phyloP scores from a whole-genome alignment of 2,797 vertebrate species.

The Corythornis leucogaster region DNA sequence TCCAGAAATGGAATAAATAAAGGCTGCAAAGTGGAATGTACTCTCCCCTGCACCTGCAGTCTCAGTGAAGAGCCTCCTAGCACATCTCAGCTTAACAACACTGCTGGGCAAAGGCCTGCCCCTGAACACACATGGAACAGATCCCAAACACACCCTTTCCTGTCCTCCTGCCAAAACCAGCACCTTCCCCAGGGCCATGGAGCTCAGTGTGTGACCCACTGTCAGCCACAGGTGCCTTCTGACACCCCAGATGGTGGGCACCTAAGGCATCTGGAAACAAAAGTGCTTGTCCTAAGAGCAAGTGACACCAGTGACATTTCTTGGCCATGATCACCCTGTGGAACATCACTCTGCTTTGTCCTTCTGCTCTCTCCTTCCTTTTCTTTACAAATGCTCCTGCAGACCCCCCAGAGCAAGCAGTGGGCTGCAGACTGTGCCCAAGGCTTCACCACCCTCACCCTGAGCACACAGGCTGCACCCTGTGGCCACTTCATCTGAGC shows the following conservation, averaged over 20 bases:
- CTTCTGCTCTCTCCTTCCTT: background rate
- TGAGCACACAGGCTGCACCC: accelerated
- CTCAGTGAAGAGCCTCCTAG: background rate
- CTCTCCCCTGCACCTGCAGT: background rate
- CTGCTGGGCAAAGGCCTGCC: background rate
- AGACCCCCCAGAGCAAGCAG: background rate
- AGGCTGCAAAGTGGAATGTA: background rate
- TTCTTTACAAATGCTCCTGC: too few relatives aligned
- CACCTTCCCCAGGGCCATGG: background rate
- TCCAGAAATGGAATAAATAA: slow-evolving; percentile 9
- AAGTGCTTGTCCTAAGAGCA: background rate
- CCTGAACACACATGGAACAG: background rate
- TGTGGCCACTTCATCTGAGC: too few relatives aligned
- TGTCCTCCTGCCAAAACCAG: background rate
- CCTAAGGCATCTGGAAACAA: background rate
- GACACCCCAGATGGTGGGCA: background rate
- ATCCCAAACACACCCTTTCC: background rate
- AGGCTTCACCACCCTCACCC: background rate
- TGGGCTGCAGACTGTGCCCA: background rate
- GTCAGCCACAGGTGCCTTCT: background rate
- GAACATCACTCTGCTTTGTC: background rate
- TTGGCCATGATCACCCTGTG: background rate
- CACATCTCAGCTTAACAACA: background rate
- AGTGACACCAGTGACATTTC: background rate
- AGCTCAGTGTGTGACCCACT: background rate